These are phyloP conservation scores for Anoplophora glabripennis DNA, from an alignment of 1,140 invertebrate species.

Conservation along the genomic window DNA sequence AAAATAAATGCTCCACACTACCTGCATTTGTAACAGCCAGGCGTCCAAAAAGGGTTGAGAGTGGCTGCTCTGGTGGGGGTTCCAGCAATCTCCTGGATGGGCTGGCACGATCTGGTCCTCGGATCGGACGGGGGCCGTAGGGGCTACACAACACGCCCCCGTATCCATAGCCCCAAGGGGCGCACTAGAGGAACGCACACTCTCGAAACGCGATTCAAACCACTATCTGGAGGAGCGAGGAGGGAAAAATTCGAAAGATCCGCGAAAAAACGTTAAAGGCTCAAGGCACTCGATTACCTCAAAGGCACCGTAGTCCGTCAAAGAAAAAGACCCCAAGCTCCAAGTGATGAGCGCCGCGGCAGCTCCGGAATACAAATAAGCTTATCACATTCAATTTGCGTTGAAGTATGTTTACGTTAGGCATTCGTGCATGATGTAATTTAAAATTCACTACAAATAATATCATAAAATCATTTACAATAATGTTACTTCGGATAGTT, in stretches of 20 bases:
- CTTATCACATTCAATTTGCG: slow-evolving; percentile 33
- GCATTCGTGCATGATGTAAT: slow-evolving; percentile 33
- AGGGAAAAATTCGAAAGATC: not conserved
- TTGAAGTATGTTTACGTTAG: slow-evolving; percentile 27
- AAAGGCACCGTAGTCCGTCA: slow-evolving; percentile 2
- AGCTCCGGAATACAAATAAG: slow-evolving; percentile 34
- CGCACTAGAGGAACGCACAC: slow-evolving; percentile 24
- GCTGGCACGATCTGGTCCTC: slow-evolving; percentile 45
- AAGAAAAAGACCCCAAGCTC: not conserved
- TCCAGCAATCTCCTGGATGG: slow-evolving; percentile 44
- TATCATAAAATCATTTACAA: slow-evolving; percentile 20
- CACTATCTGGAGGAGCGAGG: not conserved
- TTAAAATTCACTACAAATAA: slow-evolving; percentile 23
- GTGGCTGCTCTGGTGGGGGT: slow-evolving; percentile 27
- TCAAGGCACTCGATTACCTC: slow-evolving; percentile 12
- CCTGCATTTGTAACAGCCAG: slow-evolving; percentile 46
- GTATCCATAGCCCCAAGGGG: slow-evolving; percentile 44
- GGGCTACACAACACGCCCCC: slow-evolving; percentile 43
- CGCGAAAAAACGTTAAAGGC: slow-evolving; percentile 10
- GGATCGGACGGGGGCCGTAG: slow-evolving; percentile 39
- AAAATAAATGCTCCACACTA: slow-evolving; percentile 9
- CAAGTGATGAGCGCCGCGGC: not conserved
- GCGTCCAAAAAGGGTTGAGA: slow-evolving; percentile 42
- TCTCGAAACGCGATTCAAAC: slow-evolving; percentile 15
- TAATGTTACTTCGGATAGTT: not conserved